phyloP scores from a whole-genome alignment of 2,797 vertebrate species.

The Coregonus sp. region DNA sequence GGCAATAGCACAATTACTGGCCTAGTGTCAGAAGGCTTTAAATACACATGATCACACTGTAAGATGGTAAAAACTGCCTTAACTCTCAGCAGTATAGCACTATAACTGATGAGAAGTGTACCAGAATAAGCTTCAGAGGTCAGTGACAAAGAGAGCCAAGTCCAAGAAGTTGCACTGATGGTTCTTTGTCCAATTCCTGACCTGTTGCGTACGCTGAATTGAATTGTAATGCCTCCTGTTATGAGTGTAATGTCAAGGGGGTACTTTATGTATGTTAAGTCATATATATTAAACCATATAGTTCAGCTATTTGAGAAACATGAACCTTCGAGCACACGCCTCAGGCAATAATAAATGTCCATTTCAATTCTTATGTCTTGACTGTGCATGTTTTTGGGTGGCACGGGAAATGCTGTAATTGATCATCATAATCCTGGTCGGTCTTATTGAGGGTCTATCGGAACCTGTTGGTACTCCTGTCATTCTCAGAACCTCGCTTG shows the following conservation, averaged over 20 bases:
- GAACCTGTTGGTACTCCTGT: background rate
- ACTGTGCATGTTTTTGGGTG: background rate
- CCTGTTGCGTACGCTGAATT: no score
- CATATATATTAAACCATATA: no score
- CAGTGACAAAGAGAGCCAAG: no score
- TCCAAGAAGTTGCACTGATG: no score
- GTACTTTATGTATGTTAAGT: no score
- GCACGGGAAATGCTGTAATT: background rate
- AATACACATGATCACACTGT: background rate
- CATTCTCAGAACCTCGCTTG: background rate
- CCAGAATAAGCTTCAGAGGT: no score
- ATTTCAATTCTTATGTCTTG: background rate
- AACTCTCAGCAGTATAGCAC: background rate
- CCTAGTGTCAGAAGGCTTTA: background rate
- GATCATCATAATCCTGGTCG: background rate
- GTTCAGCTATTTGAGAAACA: no score
- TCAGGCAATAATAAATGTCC: background rate
- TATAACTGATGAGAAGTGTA: background rate
- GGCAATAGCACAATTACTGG: background rate
- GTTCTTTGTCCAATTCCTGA: no score
- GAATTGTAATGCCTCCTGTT: no score
- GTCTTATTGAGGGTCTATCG: background rate
- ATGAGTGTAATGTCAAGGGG: no score
- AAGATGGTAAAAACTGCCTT: background rate
- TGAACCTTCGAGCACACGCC: no score